Base-by-base conservation (phyloP, 2,888 invertebrate species). In the Nasonia oneida region DNA sequence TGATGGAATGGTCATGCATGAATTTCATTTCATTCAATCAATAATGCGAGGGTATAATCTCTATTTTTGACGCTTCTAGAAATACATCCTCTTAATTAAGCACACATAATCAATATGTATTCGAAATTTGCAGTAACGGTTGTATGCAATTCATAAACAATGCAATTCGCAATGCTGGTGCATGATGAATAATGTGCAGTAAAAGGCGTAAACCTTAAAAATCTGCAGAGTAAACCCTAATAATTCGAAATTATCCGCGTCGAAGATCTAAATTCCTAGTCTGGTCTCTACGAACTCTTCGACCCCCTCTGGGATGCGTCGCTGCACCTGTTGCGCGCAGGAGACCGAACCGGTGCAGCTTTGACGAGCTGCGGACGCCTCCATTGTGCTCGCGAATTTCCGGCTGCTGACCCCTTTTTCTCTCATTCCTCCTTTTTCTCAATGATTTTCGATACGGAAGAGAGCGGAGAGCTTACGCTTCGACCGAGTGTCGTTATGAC, bases 281-380 rank as follows among this genome's bases (percentile, higher is more conserved):
- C 33, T 23, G 23, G 33, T 33, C 67, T 14, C 23, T 14, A 5
- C 67, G 67, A 75, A 15, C 12, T 42, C 23, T 10, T 57, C 33
- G 50, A 50, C 18, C 53, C 39, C n/a, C 57, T 73, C 29, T 42
- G 37, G 53, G 42, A 67, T 67, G 33, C 42, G 4, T 18, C 18
- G 12, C 15, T 74, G 18, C 78, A 84, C 84, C 84, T 84, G 84
- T 84, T 84, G 84, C 82, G 15, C 18, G 10, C 23, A 29, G 39
- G 29, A 18, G 76, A 29, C 14, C 14, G 67, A 10, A 29, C 12
- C 33, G 15, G 39, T 37, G 57, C 57, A 10, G 74, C 42, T 84
- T 84, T 74, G 84, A 84, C 84, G 78, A 84, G 79, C 74, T 74
- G 79, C 47, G 81, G 81, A 82, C 75, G 61, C 61, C 33, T 23